Conservation (phyloP, 92 coral and sea anemone genomes). For the Palythoa grandis region DNA sequence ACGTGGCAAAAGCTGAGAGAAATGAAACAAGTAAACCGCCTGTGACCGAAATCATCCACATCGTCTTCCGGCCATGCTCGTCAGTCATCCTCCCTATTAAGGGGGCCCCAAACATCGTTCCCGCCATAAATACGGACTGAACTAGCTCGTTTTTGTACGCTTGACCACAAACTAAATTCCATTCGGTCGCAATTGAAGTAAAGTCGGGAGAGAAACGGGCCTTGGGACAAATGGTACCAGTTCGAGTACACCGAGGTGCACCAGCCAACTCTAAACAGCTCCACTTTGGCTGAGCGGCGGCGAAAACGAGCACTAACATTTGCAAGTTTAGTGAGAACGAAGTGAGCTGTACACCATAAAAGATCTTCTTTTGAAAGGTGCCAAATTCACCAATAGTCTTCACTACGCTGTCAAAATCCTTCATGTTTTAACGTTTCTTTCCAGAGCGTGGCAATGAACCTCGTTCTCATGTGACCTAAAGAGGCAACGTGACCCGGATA, state of each 20-base stretch:
- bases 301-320: constrained; percentile 81
- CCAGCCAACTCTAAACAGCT: constrained; percentile 46
- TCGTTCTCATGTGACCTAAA: no score
- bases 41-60: constrained; percentile 64
- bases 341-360: constrained; percentile 59
- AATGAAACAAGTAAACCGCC: constrained; percentile 51
- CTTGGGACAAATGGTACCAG: constrained; percentile 62
- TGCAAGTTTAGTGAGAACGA: constrained; percentile 66
- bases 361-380: constrained; percentile 67
- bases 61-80: constrained; percentile 71
- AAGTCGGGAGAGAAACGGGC: constrained; percentile 75
- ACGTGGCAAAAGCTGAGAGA: constrained; percentile 79
- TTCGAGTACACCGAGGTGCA: constrained; percentile 43
- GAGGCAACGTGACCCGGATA: no score
- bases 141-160: constrained; percentile 80
- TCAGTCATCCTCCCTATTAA: constrained; percentile 75
- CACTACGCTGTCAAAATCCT: constrained; percentile 77
- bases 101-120: constrained; percentile 78
- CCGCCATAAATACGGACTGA: constrained; percentile 88
- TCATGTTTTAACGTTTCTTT: constrained; percentile 1
- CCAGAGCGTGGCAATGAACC: no score
- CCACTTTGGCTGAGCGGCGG: constrained; percentile 91
- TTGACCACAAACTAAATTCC: constrained; percentile 82
- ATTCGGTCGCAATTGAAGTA: constrained; percentile 87
- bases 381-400: constrained; percentile 87